Base-by-base conservation (phyloP, 2,888 invertebrate genomes). In the Eubasilissa splendida region DNA sequence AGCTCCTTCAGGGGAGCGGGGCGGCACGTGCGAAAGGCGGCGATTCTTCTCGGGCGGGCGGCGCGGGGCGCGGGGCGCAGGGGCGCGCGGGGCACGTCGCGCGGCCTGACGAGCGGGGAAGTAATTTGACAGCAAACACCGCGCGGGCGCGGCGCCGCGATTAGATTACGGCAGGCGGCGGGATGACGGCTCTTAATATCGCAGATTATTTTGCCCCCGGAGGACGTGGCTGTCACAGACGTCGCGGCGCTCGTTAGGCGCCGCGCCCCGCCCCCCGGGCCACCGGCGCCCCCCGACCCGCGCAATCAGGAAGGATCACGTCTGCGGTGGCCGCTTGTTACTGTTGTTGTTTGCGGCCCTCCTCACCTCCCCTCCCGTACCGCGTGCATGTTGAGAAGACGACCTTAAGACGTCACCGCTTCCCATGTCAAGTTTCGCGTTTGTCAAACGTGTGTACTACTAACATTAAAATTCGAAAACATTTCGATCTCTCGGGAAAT, bases 1-100 rank as follows among this genome's bases (percentile, higher is more conserved):
- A 89, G 90, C 88, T 87, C 89, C 89, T 90, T 88, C 82, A 81
- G 71, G 83, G 60, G 70, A 68, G 22, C 52, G 83, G 50, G 88
- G 89, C 22, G 22, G 22, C 22, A 22, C 22, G 22, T 22, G 22
- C 88, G 88, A 88, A 87, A 88, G 88, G 87, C 88, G 88, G 56
- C 53, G 33, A 65, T 90, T 33, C 87, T 42, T 33, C 22, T 63
- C 90, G 59, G 58, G 42, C 12, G 70, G 53, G 14, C 0, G 52
- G 54, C 58, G 74, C 14, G 14, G 60, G 84, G 85, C 70, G 77
- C 78, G 83, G 82, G 84, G 85, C 70, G 77, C 78, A 82, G 82
- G 87, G 87, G 86, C 86, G 86, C 86, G 87, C 84, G 83, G 87
- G 87, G 86, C 86, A 86, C 86, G 87, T 84, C 83, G 85, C 84